These are phyloP conservation scores for Pao palembangensis DNA, from an alignment of 2,113 vertebrate species.

Conservation along the genomic window DNA sequence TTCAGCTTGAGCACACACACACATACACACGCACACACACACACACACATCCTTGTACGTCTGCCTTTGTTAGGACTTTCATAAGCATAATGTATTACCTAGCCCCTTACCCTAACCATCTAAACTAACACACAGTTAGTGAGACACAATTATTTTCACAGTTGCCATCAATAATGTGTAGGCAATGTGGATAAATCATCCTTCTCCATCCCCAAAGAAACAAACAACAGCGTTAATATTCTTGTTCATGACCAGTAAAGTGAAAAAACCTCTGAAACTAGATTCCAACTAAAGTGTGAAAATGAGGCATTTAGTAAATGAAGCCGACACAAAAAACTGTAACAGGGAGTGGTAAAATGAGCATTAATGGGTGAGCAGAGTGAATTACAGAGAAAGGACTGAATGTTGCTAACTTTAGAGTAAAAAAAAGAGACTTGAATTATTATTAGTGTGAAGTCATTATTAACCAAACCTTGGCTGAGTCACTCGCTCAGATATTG, in stretches of 20 bases:
- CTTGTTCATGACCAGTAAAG: not conserved
- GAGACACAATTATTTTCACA: not conserved
- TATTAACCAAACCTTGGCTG: no score
- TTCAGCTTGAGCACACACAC: no score
- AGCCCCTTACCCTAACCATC: no score
- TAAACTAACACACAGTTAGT: not conserved
- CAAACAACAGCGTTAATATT: not conserved
- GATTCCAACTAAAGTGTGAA: conserved; percentile 5
- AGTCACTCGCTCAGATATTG: no score
- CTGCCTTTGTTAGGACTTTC: no score
- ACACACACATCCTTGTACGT: no score
- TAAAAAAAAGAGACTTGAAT: no score
- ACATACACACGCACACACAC: no score
- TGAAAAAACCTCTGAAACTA: conserved; percentile 1
- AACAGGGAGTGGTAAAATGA: not conserved
- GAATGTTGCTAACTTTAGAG: no score
- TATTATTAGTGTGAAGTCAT: no score
- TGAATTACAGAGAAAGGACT: not conserved
- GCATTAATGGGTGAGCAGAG: not conserved
- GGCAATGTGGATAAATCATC: conserved; percentile 13
- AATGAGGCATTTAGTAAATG: not conserved
- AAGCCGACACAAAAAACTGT: not conserved
- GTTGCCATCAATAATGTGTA: conserved; percentile 6
- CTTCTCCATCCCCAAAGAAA: conserved; percentile 6
- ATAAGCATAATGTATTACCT: no score